Conservation (phyloP, 2,113 vertebrate genomes). For the Alosa alosa region DNA sequence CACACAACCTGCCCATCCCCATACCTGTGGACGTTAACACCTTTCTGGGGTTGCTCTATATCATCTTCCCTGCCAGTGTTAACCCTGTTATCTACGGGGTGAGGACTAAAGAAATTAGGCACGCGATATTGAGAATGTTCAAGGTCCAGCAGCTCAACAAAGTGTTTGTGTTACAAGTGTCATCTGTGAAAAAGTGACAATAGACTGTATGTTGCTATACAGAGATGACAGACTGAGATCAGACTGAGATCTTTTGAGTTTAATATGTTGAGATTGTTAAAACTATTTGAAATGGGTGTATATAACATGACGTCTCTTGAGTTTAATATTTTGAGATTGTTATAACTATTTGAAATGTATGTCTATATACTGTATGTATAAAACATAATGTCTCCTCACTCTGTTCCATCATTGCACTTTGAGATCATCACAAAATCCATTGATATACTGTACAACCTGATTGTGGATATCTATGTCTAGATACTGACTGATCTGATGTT, state of each 20-base stretch:
- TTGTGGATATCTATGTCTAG: background rate
- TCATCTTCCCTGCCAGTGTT: conserved; percentile 69
- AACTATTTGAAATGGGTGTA: background rate
- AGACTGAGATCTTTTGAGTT: background rate
- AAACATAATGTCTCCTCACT: background rate
- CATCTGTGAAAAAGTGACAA: conserved; percentile 25
- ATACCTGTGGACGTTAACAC: conserved; percentile 70
- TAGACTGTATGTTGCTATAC: background rate
- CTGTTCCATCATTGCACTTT: background rate
- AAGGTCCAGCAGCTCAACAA: conserved; percentile 36
- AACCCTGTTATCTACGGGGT: conserved; percentile 77
- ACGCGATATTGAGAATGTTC: conserved; percentile 54
- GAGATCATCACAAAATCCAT: background rate
- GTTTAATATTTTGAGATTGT: background rate
- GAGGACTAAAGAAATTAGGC: conserved; percentile 72
- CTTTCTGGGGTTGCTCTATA: conserved; percentile 70
- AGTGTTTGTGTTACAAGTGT: conserved; percentile 38
- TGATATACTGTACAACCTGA: background rate
- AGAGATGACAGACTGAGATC: background rate
- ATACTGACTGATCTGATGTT: background rate
- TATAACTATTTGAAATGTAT: background rate
- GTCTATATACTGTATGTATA: background rate
- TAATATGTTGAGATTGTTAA: background rate
- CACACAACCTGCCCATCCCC: conserved; percentile 59
- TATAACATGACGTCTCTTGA: background rate